Evolutionary conservation across 2,113 vertebrate species (phyloP), one percentile per base, ranked within the genome.

Genomic region (Monopterus albus): DNA sequence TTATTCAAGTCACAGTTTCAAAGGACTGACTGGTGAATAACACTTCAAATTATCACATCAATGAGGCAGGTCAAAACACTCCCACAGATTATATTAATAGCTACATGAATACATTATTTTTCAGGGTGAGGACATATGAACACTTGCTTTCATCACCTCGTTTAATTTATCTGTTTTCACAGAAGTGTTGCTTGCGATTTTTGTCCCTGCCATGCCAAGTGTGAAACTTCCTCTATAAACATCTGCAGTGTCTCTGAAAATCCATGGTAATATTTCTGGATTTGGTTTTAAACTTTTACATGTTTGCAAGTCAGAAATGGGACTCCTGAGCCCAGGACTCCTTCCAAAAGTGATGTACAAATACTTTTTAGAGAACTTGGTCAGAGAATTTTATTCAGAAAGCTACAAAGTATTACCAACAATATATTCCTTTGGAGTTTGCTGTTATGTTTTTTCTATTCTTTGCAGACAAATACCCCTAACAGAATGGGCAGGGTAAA

Each of bases 391-490:
- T 5, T 39, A 2, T 39, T 57, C 4, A 23, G 18, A 15, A 35
- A 46, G 12, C 20, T 21, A 33, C 29, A 15, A 23, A 47, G 20
- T 25, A 17, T 6, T 26, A 35, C 15, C 2, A 21, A 43, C 17
- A 43, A 36, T 28, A 26, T 51, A 38, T 28, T 50, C n/a, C 57
- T 46, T 15, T 12, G 35, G 56, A 51, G 40, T 60, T 51, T 25
- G 26, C 55, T 52, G 46, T 45, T 26, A 53, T 51, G 20, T 18
- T 36, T 21, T 35, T 12, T 17, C 18, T 57, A 68, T 18, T 70
- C 31, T 59, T 38, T 59, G 17, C 33, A 56, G 35, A 64, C 12
- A 69, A 71, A 65, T 6, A 81, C 60, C 57, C 58, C 31, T 2
- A 20, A 60, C 57, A 59, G 47, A 72, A 65, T 15, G 63, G 55